Base-by-base conservation (phyloP, 1,140 invertebrate species). In the Dinoponera quadriceps region DNA sequence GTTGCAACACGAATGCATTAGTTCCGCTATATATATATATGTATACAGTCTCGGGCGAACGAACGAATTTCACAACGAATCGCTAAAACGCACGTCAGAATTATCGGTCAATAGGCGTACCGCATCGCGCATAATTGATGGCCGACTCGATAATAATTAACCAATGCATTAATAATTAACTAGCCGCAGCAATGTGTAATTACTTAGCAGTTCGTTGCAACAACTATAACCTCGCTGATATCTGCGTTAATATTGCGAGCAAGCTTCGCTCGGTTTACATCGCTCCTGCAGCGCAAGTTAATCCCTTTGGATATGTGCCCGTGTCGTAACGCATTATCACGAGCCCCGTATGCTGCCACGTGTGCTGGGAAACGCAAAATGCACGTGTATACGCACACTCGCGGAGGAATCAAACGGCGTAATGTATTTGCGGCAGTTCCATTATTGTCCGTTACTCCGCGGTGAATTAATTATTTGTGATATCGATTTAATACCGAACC, bases 401-500 rank as follows among this genome's bases (percentile, higher is more conserved):
- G n/a, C n/a, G n/a, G 57, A 44, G 22, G 75, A 69, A 78, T 78
- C 57, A 71, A 80, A 51, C 65, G 65, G 22, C 66, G 55, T 59
- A 80, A 80, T 80, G 65, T 71, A 80, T 80, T 80, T 80, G 59
- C 65, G 71, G 51, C 75, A 80, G 59, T 80, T 80, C 57, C 75
- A 80, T 80, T 80, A 80, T 80, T 65, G 65, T 57, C 33, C 65
- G 25, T 51, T 71, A 60, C 65, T 71, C 75, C 22, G 65, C 75
- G 65, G 75, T 57, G 71, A 80, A 80, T 80, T 80, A 80, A 80
- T 80, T 80, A 80, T 80, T 80, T 80, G 25, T 25, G 22, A 75
- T 75, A 49, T n/a, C 27, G 59, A 80, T 80, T 71, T 80, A 69
- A 80, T 80, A n/a, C n/a, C 59, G 65, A 54, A 51, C 54, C 75